Evolutionary conservation across 2,113 vertebrate species (phyloP).

Genomic region (Sinosuthora webbiana): DNA sequence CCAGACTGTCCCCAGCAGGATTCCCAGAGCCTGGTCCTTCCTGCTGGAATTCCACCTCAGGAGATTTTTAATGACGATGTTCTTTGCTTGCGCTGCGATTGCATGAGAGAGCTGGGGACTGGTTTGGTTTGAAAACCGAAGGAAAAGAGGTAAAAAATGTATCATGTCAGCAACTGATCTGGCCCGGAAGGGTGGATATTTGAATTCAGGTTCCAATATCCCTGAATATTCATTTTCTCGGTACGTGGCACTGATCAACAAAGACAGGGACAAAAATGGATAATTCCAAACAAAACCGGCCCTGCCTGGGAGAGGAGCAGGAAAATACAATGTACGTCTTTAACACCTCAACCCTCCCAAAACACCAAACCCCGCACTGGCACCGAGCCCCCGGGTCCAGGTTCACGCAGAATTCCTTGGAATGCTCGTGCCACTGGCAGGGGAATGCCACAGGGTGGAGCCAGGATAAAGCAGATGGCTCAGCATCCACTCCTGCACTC

Average conservation of each 20-base stretch:
- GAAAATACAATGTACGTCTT: accelerated
- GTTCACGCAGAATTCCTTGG: not conserved
- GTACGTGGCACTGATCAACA: accelerated
- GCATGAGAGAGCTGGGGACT: not conserved
- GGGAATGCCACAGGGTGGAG: conserved; percentile 27
- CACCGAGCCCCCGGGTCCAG: accelerated
- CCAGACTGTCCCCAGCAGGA: not conserved
- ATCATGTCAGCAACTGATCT: not conserved
- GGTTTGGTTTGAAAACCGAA: not conserved
- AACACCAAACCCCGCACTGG: accelerated
- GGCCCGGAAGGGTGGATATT: not conserved
- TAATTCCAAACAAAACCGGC: not conserved
- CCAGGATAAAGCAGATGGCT: conserved; percentile 35
- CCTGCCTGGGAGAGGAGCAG: not conserved
- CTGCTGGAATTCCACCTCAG: not conserved
- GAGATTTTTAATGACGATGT: not conserved
- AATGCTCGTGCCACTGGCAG: not conserved
- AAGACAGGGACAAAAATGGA: accelerated
- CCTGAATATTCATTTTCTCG: not conserved
- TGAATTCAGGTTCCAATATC: not conserved
- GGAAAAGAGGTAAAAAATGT: not conserved
- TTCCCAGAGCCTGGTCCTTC: not conserved
- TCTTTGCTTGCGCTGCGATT: not conserved
- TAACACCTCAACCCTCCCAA: not conserved
- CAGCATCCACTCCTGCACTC: not conserved